Evolutionary conservation across 2,113 vertebrate species (phyloP).

Genomic region (Pimephales promelas): DNA sequence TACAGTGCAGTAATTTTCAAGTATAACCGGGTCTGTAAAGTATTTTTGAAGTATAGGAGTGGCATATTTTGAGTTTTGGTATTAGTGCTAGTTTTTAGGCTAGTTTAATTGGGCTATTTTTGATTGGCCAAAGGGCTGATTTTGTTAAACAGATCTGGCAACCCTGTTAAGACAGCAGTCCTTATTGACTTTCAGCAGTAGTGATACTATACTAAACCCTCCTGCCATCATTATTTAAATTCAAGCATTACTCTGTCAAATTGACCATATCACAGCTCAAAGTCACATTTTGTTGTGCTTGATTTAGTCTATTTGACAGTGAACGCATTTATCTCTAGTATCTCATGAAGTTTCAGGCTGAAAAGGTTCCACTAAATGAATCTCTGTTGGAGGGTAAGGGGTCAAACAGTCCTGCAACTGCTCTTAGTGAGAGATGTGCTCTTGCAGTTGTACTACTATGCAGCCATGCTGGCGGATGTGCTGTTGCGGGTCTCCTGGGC

Average conservation of each 20-base stretch:
- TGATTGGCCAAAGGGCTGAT: neutral
- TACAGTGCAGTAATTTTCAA: too few relatives aligned
- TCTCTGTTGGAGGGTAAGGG: neutral
- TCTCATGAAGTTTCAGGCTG: neutral
- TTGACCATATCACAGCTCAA: neutral
- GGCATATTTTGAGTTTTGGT: too few relatives aligned
- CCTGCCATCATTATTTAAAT: neutral
- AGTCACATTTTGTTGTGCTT: neutral
- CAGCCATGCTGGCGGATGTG: slow-evolving; percentile 85
- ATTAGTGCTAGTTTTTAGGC: neutral
- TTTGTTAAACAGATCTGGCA: neutral
- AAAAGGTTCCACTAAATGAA: neutral
- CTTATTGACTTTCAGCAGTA: neutral
- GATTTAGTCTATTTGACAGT: neutral
- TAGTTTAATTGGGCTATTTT: neutral
- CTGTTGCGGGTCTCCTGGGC: slow-evolving; percentile 86
- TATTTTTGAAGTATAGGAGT: too few relatives aligned
- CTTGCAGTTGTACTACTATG: slow-evolving; percentile 84
- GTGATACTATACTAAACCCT: neutral
- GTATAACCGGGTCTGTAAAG: too few relatives aligned
- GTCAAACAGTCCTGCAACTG: neutral
- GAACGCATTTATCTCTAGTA: neutral
- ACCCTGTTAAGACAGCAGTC: neutral
- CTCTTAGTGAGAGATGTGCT: slow-evolving; percentile 15
- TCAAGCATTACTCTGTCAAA: neutral